These are phyloP conservation scores for Aurelia aurita complex sp. Pacific DNA, from an alignment of 30 jellyfish, hydroid and myxozoan species.

Conservation along the genomic window DNA sequence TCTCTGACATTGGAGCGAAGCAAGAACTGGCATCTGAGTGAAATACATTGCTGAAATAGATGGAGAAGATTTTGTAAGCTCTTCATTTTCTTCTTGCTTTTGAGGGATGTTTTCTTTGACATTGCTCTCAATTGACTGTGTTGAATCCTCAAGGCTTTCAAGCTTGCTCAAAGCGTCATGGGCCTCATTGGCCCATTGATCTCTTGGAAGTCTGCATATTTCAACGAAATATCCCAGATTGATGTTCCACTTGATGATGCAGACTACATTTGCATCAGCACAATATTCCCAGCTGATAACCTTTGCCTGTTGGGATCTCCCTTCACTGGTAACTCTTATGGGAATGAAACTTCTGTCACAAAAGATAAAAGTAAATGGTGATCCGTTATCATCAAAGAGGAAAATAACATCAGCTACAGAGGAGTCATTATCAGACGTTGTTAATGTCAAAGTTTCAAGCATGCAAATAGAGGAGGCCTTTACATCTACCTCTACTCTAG, in stretches of 20 bases:
- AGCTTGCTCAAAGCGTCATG: slow-evolving; percentile 11
- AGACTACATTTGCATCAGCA: slow-evolving; percentile 6
- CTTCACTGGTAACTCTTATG: not conserved
- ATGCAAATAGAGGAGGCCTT: not conserved
- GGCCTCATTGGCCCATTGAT: slow-evolving; percentile 35
- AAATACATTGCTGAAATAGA: not conserved
- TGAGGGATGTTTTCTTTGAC: too few relatives aligned
- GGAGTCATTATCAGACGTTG: not conserved
- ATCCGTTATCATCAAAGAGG: slow-evolving; percentile 29
- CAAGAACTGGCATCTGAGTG: slow-evolving; percentile 4
- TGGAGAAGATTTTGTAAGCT: slow-evolving; percentile 1
- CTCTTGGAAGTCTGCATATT: slow-evolving; percentile 36
- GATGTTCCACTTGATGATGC: not conserved
- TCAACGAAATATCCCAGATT: slow-evolving; percentile 15
- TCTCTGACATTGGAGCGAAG: slow-evolving; percentile 6
- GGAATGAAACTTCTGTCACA: slow-evolving; percentile 9
- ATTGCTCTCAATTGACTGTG: too few relatives aligned
- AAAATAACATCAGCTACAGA: not conserved
- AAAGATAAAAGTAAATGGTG: not conserved
- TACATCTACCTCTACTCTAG: not conserved
- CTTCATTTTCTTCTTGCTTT: slow-evolving; percentile 18
- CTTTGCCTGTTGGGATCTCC: not conserved
- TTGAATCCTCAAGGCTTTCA: not conserved
- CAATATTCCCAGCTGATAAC: slow-evolving; percentile 25
- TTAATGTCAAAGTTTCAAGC: slow-evolving; percentile 19